These are phyloP conservation scores for Ciconia boyciana DNA, from an alignment of 2,113 vertebrate genomes.

Conservation along the genomic window DNA sequence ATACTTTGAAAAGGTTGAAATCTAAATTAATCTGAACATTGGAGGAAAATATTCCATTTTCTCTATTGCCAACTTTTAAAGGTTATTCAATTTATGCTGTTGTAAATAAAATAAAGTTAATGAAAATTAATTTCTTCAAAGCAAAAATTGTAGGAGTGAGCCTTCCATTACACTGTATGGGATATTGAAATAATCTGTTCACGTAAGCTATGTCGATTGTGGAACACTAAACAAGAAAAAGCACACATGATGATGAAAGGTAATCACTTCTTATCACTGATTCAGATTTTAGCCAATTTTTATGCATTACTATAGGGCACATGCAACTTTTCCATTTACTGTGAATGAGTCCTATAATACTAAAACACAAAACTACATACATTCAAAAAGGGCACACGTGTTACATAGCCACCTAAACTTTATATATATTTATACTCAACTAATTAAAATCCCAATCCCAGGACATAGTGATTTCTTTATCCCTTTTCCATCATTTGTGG, in stretches of 20 bases:
- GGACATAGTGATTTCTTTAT: neutral
- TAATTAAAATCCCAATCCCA: neutral
- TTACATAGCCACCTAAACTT: neutral
- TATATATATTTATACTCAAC: neutral
- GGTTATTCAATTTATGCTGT: neutral
- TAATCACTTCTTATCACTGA: neutral
- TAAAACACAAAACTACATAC: neutral
- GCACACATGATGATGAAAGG: neutral
- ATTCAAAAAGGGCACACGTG: neutral
- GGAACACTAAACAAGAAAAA: neutral
- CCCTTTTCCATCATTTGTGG: neutral
- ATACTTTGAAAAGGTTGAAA: neutral
- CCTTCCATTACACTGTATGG: neutral
- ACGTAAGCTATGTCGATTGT: neutral
- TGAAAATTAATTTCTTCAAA: neutral
- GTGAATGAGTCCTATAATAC: neutral
- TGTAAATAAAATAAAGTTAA: neutral
- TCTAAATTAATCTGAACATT: neutral
- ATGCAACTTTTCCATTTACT: neutral
- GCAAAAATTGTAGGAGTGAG: neutral
- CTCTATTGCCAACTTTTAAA: neutral
- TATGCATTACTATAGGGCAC: neutral
- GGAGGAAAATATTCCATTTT: neutral
- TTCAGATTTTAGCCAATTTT: neutral
- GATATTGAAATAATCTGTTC: neutral